Percentiles rank a stretch among this genome's conserved stretches.
These are phyloP conservation scores for Gobio gobio DNA, from an alignment of 2,113 vertebrate genomes.

Conservation along the genomic window DNA sequence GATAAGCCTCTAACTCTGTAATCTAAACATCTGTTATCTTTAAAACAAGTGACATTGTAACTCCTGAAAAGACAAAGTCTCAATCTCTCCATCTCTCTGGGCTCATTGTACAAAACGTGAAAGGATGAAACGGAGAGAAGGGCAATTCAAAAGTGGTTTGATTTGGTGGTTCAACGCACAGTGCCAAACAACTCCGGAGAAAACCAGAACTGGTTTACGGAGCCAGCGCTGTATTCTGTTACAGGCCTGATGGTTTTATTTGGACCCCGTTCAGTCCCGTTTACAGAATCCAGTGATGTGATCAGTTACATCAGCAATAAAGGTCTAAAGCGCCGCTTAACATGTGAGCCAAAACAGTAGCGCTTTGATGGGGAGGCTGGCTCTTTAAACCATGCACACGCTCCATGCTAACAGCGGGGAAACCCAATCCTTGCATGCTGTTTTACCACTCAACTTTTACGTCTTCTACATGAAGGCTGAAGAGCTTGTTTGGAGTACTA, in stretches of 20 bases:
- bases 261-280: conserved; percentile 62
- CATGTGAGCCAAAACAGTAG: conserved; percentile 73
- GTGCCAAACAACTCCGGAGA: conserved; percentile 74
- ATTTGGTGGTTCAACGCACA: conserved; percentile 73
- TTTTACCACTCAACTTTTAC: conserved; percentile 68
- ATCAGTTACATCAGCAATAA: conserved; percentile 84
- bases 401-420: conserved; percentile 73
- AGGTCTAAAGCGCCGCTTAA: conserved; percentile 62
- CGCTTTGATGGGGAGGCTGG: conserved; percentile 72
- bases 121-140: conserved; percentile 69
- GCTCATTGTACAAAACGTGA: conserved; percentile 67
- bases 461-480: conserved; percentile 64
- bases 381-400: conserved; percentile 78
- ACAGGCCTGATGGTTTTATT: conserved; percentile 79
- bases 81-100: conserved; percentile 65
- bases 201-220: conserved; percentile 70
- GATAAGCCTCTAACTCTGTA: conserved; percentile 76
- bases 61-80: conserved; percentile 77
- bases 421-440: conserved; percentile 68
- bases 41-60: conserved; percentile 84
- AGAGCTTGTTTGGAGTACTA: conserved; percentile 71
- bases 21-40: conserved; percentile 82
- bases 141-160: conserved; percentile 76
- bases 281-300: conserved; percentile 77
- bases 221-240: conserved; percentile 79